Evolutionary conservation across 2,113 vertebrate species (phyloP).

Genomic region (Struthio camelus): DNA sequence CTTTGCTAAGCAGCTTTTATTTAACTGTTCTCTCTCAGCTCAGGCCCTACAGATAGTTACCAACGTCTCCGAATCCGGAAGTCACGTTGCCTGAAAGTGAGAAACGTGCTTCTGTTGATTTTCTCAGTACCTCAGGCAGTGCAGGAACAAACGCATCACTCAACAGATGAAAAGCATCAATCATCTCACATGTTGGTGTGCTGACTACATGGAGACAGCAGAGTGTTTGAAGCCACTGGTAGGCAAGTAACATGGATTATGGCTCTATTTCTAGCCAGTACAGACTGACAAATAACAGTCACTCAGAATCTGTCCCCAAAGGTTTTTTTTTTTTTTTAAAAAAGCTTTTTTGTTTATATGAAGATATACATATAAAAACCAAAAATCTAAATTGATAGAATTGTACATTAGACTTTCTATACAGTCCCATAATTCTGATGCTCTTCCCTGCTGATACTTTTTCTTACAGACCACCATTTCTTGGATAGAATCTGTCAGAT

Average conservation of each 20-base stretch:
- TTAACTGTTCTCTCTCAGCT: neutral
- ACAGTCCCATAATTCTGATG: neutral
- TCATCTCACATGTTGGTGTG: conserved; percentile 38
- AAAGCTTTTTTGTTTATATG: too few relatives aligned
- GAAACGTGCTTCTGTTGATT: neutral
- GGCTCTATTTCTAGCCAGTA: neutral
- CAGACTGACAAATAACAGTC: neutral
- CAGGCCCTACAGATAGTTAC: neutral
- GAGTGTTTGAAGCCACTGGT: conserved; percentile 41
- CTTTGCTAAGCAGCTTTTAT: neutral
- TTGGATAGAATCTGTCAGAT: conserved; percentile 36
- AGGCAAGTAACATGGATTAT: neutral
- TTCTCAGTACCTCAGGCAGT: conserved; percentile 50
- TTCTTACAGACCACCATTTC: neutral
- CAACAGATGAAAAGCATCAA: neutral
- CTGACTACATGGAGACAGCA: neutral
- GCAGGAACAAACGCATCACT: neutral
- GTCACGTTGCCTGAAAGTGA: neutral
- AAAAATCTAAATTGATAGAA: neutral
- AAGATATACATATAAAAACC: too few relatives aligned
- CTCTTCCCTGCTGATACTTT: neutral
- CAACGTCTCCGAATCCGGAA: neutral
- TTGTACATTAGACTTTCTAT: neutral
- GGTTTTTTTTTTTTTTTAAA: neutral
- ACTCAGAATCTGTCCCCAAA: neutral